These are phyloP conservation scores for Drosophila burlai DNA, from an alignment of 1,140 invertebrate species.

Conservation along the genomic window DNA sequence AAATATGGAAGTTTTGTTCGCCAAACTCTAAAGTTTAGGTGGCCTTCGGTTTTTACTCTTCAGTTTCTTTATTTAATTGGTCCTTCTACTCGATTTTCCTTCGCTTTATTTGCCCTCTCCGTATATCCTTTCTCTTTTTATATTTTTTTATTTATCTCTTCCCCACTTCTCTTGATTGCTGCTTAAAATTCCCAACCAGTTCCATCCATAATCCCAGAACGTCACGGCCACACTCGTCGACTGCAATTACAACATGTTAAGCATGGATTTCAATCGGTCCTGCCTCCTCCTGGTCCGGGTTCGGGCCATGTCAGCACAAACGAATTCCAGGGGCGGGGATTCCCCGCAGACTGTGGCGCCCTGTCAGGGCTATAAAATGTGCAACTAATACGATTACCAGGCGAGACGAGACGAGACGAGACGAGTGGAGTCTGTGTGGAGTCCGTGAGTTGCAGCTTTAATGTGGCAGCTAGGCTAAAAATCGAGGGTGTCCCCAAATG, in stretches of 20 bases:
- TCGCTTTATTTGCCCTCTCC: neutral
- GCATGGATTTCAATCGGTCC: slow-evolving; percentile 46
- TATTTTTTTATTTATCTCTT: neutral
- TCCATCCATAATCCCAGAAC: slow-evolving; percentile 25
- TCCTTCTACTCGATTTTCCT: neutral
- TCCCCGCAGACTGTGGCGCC: slow-evolving; percentile 25
- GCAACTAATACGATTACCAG: slow-evolving; percentile 81
- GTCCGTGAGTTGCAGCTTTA: slow-evolving; percentile 51
- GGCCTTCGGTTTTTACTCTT: neutral
- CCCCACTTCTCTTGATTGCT: neutral
- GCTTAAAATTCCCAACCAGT: slow-evolving; percentile 29
- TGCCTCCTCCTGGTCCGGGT: neutral
- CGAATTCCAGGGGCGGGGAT: slow-evolving; percentile 6
- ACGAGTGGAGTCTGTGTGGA: slow-evolving; percentile 2
- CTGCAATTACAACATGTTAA: slow-evolving; percentile 68
- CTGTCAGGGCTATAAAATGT: slow-evolving; percentile 73
- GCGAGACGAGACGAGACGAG: slow-evolving; percentile 19
- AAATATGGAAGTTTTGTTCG: neutral
- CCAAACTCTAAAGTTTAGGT: neutral
- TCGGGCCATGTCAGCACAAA: slow-evolving; percentile 40
- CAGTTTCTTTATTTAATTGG: neutral
- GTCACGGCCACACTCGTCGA: slow-evolving; percentile 38
- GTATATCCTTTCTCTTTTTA: neutral
- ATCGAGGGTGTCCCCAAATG: slow-evolving; percentile 5
- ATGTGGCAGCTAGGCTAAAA: slow-evolving; percentile 30